These are phyloP conservation scores for Scaptomyza cyrtandrae DNA, from an alignment of 2,888 invertebrate species.

Conservation along the genomic window DNA sequence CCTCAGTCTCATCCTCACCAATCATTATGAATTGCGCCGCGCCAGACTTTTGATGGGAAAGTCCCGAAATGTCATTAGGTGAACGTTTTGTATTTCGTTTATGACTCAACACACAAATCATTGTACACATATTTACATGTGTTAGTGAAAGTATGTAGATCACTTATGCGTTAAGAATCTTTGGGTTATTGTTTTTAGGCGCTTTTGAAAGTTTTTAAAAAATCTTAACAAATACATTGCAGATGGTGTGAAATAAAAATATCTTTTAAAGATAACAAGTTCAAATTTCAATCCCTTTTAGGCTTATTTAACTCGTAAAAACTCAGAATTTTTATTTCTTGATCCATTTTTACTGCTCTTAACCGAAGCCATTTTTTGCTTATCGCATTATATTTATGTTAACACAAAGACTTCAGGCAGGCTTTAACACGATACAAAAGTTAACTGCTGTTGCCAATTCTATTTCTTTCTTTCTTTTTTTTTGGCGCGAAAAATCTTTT, in stretches of 20 bases:
- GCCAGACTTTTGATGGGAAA: slow-evolving; percentile 78
- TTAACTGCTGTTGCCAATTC: neutral
- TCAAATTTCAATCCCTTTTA: too few species aligned
- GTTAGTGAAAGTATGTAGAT: slow-evolving; percentile 7
- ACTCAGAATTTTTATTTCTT: too few species aligned
- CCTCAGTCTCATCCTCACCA: slow-evolving; percentile 12
- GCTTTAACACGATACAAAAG: too few species aligned
- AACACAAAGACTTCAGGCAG: neutral
- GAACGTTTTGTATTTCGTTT: slow-evolving; percentile 59
- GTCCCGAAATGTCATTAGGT: slow-evolving; percentile 75
- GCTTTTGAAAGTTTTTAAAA: slow-evolving; percentile 1
- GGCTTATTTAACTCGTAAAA: too few species aligned
- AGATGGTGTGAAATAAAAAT: too few species aligned
- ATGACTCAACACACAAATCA: slow-evolving; percentile 43
- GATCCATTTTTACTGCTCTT: neutral
- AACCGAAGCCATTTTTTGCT: too few species aligned
- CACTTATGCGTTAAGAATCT: slow-evolving; percentile 19
- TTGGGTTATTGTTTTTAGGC: neutral
- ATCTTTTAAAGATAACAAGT: neutral
- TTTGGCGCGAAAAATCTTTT: slow-evolving; percentile 58
- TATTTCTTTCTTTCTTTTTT: slow-evolving; percentile 17
- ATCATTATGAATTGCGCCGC: slow-evolving; percentile 71
- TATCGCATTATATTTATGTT: neutral
- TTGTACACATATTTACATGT: slow-evolving; percentile 12
- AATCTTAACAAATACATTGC: neutral